Evolutionary conservation across 2,888 invertebrate species (phyloP), one percentile per base, ranked within the genome.

Genomic region (Mesorhabditis spiculigera): DNA sequence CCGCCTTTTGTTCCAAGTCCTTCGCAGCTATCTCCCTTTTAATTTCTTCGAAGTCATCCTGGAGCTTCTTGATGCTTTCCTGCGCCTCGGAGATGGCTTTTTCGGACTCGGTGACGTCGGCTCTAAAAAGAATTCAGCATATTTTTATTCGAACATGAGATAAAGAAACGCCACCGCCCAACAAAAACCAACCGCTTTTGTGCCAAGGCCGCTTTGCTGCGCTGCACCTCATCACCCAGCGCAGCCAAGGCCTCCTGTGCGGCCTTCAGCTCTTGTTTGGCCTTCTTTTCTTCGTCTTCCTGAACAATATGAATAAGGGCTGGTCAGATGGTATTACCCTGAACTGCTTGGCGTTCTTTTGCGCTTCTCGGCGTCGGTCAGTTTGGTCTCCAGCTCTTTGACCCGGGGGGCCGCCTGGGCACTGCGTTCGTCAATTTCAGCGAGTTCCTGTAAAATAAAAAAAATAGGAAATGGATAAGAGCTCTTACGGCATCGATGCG

Each of bases 311-410:
- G 28, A 68, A 10, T 28, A 28, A 28, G 28, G 28, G 28, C 28
- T 28, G 28, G 28, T 28, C 28, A 28, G 28, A 66, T 42, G 8
- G 42, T 42, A 16, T 28, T 43, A 73, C 76, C 68, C 73, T 68
- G 62, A 64, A 75, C 6, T 45, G 67, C 65, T 78, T 76, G 66
- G 81, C 81, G 50, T 78, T 76, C 63, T 72, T 77, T 79, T 77
- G 61, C 75, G 72, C n/a, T 66, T 16, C 63, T 78, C 78, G 41
- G 72, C 69, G 4, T 73, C 67, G 28, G 61, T 67, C 16, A 78
- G 71, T 44, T 71, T 76, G 43, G 66, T 67, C n/a, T 69, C 62
- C 28, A 73, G 64, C 4, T 72, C 73, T 13, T 71, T 70, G 43
- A 74, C 61, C 45, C 72, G 62, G 16, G 58, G 65, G 13, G 62